Conservation (phyloP, 2,797 vertebrate species). For the Spheniscus humboldti region DNA sequence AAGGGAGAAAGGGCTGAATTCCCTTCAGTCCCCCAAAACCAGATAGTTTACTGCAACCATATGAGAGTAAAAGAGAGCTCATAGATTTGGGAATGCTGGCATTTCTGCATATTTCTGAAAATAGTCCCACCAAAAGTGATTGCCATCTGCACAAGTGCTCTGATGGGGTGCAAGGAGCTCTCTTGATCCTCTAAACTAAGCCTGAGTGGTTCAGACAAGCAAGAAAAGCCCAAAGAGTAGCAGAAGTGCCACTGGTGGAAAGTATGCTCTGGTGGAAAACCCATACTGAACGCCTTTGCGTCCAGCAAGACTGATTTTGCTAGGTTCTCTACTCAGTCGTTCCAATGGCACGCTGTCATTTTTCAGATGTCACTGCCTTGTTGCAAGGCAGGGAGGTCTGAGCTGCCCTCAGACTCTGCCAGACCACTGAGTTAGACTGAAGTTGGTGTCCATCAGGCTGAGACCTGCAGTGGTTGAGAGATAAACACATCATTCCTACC, state of each 20-base stretch:
- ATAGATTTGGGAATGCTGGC: background rate
- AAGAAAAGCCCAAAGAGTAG: background rate
- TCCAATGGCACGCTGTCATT: background rate
- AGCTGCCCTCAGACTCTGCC: background rate
- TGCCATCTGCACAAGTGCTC: background rate
- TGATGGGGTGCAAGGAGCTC: background rate
- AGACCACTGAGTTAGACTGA: background rate
- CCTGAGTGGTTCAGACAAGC: background rate
- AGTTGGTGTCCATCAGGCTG: background rate
- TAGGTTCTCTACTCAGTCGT: background rate
- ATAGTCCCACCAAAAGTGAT: background rate
- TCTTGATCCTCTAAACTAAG: background rate
- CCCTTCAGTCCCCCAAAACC: background rate
- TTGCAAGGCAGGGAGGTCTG: background rate
- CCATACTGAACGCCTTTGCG: too few species aligned
- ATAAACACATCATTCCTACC: background rate
- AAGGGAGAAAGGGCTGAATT: background rate
- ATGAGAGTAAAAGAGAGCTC: background rate
- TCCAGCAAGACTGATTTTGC: background rate
- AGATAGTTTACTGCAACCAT: background rate
- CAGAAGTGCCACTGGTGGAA: background rate
- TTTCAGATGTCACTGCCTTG: background rate
- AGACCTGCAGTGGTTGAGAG: background rate
- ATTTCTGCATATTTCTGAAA: background rate
- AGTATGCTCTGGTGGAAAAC: background rate